phyloP scores from a whole-genome alignment of 2,888 invertebrate genomes.

The Agonopterix subpropinquella region DNA sequence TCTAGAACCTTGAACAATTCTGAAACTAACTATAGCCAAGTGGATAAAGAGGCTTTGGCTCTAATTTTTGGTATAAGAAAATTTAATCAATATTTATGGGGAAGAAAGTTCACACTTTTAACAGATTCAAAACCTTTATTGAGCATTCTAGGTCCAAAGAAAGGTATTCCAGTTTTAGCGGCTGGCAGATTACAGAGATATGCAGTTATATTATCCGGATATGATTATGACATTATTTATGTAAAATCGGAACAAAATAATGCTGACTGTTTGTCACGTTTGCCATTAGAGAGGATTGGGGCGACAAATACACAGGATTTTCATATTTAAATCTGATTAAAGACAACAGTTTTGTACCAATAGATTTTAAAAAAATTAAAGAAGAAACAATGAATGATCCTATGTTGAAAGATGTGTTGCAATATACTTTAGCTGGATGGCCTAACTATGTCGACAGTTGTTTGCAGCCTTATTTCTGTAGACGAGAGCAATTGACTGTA shows the following conservation, averaged over 20 bases:
- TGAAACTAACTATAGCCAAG: not conserved
- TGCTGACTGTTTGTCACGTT: constrained; percentile 1
- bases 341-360: not conserved
- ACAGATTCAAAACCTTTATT: constrained; percentile 8
- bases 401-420: not conserved
- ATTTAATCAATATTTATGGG: constrained; percentile 8
- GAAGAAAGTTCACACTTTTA: constrained; percentile 2
- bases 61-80: constrained; percentile 6
- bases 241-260: constrained; percentile 3
- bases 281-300: not conserved
- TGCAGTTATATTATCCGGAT: constrained; percentile 4
- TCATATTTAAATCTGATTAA: not conserved
- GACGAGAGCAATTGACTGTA: not conserved
- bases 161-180: constrained; percentile 5
- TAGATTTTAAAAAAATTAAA: not conserved
- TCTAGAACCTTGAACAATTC: constrained; percentile 3
- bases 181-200: constrained; percentile 8
- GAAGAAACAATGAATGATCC: not conserved
- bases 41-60: not conserved
- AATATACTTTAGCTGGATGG: not conserved
- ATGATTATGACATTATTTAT: constrained; percentile 7
- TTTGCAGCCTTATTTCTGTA: no score
- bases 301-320: not conserved
- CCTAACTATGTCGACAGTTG: not conserved
- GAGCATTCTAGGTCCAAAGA: constrained; percentile 3